A percentile compares a stretch with the other conserved stretches of the same genome.
phyloP scores from a whole-genome alignment of 2,888 invertebrate species.

The Drosophila rubida region DNA sequence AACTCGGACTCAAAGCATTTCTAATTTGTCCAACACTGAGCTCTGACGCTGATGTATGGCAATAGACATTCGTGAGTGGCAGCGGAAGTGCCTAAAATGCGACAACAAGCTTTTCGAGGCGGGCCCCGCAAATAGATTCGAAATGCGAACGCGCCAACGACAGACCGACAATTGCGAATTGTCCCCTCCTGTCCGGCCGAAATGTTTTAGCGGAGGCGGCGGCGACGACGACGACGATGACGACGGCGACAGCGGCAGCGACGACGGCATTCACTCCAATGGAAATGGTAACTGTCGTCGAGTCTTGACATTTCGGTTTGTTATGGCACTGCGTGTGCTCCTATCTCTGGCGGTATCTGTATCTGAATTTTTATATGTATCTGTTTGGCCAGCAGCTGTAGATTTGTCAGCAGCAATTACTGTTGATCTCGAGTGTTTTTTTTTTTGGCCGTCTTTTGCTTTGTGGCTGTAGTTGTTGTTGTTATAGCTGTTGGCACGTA shows the following conservation, averaged over 20 bases:
- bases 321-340: conserved; percentile 54
- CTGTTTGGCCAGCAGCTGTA: conserved; percentile 40
- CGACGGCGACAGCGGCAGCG: background rate
- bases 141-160: conserved; percentile 56
- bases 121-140: conserved; percentile 86
- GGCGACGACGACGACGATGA: background rate
- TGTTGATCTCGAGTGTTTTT: conserved; percentile 71
- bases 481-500: conserved; percentile 69
- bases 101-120: conserved; percentile 56
- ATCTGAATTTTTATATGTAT: conserved; percentile 12
- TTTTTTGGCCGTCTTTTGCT: conserved; percentile 51
- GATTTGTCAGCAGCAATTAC: conserved; percentile 78
- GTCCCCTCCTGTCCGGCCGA: conserved; percentile 38
- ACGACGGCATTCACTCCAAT: background rate
- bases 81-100: conserved; percentile 87
- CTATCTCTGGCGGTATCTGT: conserved; percentile 24
- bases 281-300: conserved; percentile 29
- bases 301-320: conserved; percentile 66
- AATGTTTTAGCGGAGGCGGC: conserved; percentile 11
- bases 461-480: conserved; percentile 15
- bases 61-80: conserved; percentile 58
- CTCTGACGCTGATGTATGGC: conserved; percentile 80
- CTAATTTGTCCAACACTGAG: conserved; percentile 81
- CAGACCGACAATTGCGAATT: conserved; percentile 59
- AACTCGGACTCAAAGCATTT: conserved; percentile 56